A percentile compares a stretch with the other conserved stretches of the same genome.
Evolutionary conservation across 2,113 vertebrate genomes (phyloP).

Genomic region (Cathartes aura): DNA sequence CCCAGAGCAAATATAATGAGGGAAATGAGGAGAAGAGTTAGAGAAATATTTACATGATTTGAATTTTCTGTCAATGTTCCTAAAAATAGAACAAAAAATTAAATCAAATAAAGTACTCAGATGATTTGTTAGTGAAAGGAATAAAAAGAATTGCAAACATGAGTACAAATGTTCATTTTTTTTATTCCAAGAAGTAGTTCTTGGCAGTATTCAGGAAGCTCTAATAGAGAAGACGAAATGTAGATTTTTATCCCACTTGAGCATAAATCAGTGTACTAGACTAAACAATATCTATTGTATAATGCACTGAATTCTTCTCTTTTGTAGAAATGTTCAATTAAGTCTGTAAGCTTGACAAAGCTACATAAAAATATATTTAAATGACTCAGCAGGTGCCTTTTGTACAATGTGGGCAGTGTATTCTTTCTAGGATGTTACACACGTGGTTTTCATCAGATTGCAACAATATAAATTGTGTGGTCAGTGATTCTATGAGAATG

Average conservation of each 20-base stretch:
- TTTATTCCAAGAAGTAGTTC: conserved; percentile 61
- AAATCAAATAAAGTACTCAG: conserved; percentile 4
- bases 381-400: conserved; percentile 6
- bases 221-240: background rate
- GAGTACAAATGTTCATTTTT: conserved; percentile 57
- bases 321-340: background rate
- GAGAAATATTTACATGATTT: conserved; percentile 43
- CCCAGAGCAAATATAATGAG: conserved; percentile 30
- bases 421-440: background rate
- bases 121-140: conserved; percentile 38
- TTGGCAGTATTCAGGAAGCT: conserved; percentile 13
- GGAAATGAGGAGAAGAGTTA: background rate
- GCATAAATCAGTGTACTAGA: conserved; percentile 40
- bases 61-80: conserved; percentile 33
- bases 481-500: background rate
- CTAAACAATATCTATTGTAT: conserved; percentile 57
- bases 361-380: background rate
- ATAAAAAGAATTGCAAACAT: conserved; percentile 39
- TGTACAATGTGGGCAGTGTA: background rate
- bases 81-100: conserved; percentile 47
- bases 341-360: background rate
- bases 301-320: background rate
- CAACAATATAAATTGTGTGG: background rate
- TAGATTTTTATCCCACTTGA: conserved; percentile 40
- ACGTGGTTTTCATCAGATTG: background rate